Evolutionary conservation across 2,113 vertebrate genomes (phyloP).

Genomic region (Pedetes capensis): DNA sequence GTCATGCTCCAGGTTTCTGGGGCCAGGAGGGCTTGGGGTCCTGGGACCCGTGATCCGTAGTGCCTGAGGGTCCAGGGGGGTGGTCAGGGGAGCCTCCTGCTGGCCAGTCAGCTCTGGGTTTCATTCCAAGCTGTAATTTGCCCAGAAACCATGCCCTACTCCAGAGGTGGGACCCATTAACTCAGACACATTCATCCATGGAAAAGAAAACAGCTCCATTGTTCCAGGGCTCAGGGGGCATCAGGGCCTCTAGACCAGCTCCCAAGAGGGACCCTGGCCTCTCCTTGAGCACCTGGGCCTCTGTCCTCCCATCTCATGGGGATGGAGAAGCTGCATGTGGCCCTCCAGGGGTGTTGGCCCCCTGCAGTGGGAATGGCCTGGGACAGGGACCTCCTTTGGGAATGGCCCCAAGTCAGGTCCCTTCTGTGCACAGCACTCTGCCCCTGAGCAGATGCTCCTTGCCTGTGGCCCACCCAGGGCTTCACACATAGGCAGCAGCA

Average conservation of each 20-base stretch:
- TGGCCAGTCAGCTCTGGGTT: slow-evolving; percentile 89
- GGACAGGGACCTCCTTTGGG: not conserved
- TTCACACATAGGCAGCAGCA: not conserved
- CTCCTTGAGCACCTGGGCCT: not conserved
- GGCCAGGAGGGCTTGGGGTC: not conserved
- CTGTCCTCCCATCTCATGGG: not conserved
- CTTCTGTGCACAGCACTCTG: rapidly evolving
- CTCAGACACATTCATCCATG: slow-evolving; percentile 81
- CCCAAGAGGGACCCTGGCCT: slow-evolving; percentile 1
- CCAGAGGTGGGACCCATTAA: slow-evolving; percentile 80
- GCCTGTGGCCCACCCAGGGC: not conserved
- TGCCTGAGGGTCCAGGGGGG: slow-evolving; percentile 85
- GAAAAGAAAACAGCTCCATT: slow-evolving; percentile 78
- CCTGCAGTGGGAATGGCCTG: not conserved
- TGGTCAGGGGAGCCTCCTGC: slow-evolving; percentile 85
- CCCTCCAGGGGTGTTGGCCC: rapidly evolving
- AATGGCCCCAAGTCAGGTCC: not conserved
- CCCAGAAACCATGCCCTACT: slow-evolving; percentile 79
- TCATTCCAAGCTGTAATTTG: slow-evolving; percentile 92
- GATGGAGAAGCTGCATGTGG: not conserved
- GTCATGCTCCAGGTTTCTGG: slow-evolving; percentile 80
- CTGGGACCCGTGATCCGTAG: not conserved
- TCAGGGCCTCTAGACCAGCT: slow-evolving; percentile 55
- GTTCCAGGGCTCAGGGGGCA: slow-evolving; percentile 58
- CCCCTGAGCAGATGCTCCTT: too few relatives aligned